Conservation (phyloP, 2,888 invertebrate species). For the Eupsilia transversa region DNA sequence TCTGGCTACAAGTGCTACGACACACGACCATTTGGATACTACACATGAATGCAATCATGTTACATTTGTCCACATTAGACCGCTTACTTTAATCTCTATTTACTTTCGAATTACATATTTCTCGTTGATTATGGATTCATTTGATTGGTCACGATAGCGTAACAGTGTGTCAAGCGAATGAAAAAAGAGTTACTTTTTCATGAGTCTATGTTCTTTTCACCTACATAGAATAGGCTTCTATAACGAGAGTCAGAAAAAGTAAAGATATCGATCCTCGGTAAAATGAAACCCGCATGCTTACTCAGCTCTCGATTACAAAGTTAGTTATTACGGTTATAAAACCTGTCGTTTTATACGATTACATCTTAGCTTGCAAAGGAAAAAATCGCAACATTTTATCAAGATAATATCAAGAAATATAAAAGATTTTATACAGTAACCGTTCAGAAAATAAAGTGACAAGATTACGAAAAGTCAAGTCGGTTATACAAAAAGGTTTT, state of each 20-base stretch:
- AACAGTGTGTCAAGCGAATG: background rate
- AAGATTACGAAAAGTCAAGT: slow-evolving; percentile 40
- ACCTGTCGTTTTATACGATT: slow-evolving; percentile 54
- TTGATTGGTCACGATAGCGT: background rate
- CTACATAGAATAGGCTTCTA: background rate
- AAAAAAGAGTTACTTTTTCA: background rate
- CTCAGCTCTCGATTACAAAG: slow-evolving; percentile 63
- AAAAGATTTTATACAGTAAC: slow-evolving; percentile 34
- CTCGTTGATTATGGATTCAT: background rate
- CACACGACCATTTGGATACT: slow-evolving; percentile 57
- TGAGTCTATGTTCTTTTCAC: background rate
- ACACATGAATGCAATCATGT: slow-evolving; percentile 69
- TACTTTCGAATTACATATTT: background rate
- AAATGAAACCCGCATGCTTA: slow-evolving; percentile 65
- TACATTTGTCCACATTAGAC: slow-evolving; percentile 60
- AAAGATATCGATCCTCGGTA: slow-evolving; percentile 41
- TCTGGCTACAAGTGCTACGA: slow-evolving; percentile 60
- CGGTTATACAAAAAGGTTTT: slow-evolving; percentile 38
- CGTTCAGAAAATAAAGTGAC: slow-evolving; percentile 39
- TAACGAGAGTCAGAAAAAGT: slow-evolving; percentile 25
- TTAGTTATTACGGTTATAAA: slow-evolving; percentile 68
- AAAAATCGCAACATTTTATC: slow-evolving; percentile 27
- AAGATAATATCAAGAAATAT: slow-evolving; percentile 21
- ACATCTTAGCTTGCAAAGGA: slow-evolving; percentile 38
- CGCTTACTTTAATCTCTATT: slow-evolving; percentile 43